A percentile compares a stretch with the other conserved stretches of the same genome.
These are phyloP conservation scores for Cheilosia vernalis DNA, from an alignment of 2,888 invertebrate species.

Conservation along the genomic window DNA sequence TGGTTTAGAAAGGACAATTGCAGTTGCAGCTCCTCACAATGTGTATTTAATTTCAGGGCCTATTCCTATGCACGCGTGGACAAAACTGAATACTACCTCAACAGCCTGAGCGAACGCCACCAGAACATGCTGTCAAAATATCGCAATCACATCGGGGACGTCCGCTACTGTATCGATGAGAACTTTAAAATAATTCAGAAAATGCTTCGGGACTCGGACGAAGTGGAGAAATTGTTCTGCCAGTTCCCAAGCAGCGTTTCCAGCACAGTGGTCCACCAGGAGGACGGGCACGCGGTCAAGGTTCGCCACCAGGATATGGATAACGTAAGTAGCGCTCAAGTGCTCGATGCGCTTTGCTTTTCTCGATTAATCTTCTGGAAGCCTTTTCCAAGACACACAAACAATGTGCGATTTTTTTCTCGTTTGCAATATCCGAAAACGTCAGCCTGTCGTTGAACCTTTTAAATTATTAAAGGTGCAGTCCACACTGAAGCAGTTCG, in stretches of 20 bases:
- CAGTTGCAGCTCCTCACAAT: no score
- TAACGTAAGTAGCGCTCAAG: constrained; percentile 79
- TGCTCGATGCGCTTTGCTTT: constrained; percentile 32
- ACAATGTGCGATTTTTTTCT: constrained; percentile 63
- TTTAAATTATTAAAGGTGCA: constrained; percentile 88
- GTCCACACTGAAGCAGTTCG: constrained; percentile 96
- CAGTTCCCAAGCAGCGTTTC: constrained; percentile 70
- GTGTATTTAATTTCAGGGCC: constrained; percentile 84
- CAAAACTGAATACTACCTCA: constrained; percentile 90
- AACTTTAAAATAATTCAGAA: constrained; percentile 83
- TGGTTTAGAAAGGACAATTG: no score
- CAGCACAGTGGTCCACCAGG: constrained; percentile 88
- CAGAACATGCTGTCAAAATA: constrained; percentile 90
- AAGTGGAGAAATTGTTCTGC: constrained; percentile 85
- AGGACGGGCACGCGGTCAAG: constrained; percentile 83
- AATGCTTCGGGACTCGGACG: constrained; percentile 84
- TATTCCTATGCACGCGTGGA: constrained; percentile 90
- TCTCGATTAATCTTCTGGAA: constrained; percentile 55
- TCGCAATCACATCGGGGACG: constrained; percentile 88
- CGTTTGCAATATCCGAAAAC: constrained; percentile 70
- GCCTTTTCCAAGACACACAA: constrained; percentile 60
- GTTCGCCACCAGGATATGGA: constrained; percentile 82
- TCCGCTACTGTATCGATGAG: constrained; percentile 91
- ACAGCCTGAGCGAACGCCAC: constrained; percentile 89
- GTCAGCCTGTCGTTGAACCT: constrained; percentile 81